Evolutionary conservation across 2,888 invertebrate species (phyloP), one percentile per base, ranked within the genome.

Genomic region (Catocala sponsa): DNA sequence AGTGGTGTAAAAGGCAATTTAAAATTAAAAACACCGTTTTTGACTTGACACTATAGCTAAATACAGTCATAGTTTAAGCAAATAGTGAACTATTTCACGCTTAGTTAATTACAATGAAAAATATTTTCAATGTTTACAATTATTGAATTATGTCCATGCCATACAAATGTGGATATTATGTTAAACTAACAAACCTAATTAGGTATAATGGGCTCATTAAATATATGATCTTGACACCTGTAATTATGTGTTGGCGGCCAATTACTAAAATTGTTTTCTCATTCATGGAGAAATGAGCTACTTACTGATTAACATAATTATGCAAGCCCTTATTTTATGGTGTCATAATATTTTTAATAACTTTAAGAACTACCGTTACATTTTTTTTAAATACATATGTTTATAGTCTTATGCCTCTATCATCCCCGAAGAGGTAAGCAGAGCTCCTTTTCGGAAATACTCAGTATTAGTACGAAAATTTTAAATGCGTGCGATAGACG

Each of bases 171-270:
- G 46, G 50, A 58, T 69, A 73, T 70, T 66, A 75, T 73, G 65
- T 68, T 58, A 68, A 76, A 67, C 55, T 46, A 71, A 73, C 67
- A 67, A 62, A 70, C 66, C 55, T 63, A 70, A 63, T 68, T 66
- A 75, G 54, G 42, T 66, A 52, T 74, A 77, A 76, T 65, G 54
- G 65, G 60, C 38, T 55, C 54, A 53, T 74, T 70, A 57, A 64
- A 61, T 69, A 63, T 55, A 58, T 62, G 15, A 60, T 52, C 66
- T 67, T 72, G 72, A 76, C 62, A 70, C 63, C 42, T 66, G 59
- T 66, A 52, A 68, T 71, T 60, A 61, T 44, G 58, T 76, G 70
- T 62, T 59, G 51, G 53, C 56, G 47, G 32, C 38, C 59, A n/a
- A 49, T 50, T 59, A 48, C 55, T 57, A 65, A 53, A 65, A 56